Evolutionary conservation across 2,113 vertebrate genomes (phyloP), one percentile per base, ranked within the genome.

Genomic region (Ptychochromis oligacanthus): DNA sequence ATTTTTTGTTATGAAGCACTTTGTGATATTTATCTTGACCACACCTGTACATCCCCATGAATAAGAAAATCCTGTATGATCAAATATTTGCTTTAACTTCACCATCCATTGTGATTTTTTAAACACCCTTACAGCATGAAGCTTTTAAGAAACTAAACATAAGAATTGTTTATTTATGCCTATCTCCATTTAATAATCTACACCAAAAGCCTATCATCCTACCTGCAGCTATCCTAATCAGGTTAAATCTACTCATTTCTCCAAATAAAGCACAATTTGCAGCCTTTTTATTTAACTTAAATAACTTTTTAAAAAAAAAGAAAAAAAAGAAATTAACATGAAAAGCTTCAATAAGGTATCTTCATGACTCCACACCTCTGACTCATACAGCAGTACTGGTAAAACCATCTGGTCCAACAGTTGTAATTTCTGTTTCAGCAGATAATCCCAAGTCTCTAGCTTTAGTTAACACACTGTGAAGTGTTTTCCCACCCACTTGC

Each of bases 171-270:
- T 0, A 43, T 24, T 65, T 43, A 55, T 0, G 43, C 14, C 17
- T 14, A 43, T 67, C 43, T 13, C 0, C 24, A 38, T 46, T 67
- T 14, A 67, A 17, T 67, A 46, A 17, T 43, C 62, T 46, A 67
- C 62, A 67, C 62, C 24, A 11, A n/a, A 65, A 65, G 43, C 62
- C 0, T 11, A 13, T 13, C 3, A 43, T 43, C 40, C 12, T 4
- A 43, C 40, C 13, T 43, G 13, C 13, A 0, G 24, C 17, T 14
- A 0, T 43, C 0, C 17, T 8, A 24, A 26, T 65, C 17, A 46
- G 62, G 24, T 65, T 2, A 46, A 65, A 46, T 43, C 38, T 46
- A 67, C 38, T 4, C 0, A 67, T 38, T 43, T 46, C 34, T 36
- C 34, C 34, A 67, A 4, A 43, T 13, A 43, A n/a, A 65, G 36